A percentile compares a stretch with the other conserved stretches of the same genome.
Conservation (phyloP, 2,888 invertebrate genomes). For the Xestia rhomboidea region DNA sequence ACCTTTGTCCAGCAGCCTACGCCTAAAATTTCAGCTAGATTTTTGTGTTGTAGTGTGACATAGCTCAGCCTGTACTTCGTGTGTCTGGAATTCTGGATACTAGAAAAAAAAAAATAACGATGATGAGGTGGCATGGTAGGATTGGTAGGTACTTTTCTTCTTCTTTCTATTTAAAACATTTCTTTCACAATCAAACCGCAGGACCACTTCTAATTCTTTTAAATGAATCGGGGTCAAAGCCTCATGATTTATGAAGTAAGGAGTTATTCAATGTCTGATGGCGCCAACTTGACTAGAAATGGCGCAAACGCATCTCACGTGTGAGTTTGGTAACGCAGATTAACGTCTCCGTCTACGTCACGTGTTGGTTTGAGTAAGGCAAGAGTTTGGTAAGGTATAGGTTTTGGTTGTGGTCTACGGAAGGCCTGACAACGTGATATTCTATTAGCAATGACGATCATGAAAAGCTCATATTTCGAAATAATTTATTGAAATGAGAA, state of each 20-base stretch:
- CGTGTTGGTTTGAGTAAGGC: neutral
- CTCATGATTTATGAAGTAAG: slow-evolving; percentile 11
- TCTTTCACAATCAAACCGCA: neutral
- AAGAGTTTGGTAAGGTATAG: slow-evolving; percentile 1
- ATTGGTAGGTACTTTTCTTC: neutral
- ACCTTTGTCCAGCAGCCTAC: no score
- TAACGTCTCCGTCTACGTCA: slow-evolving; percentile 11
- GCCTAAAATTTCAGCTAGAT: no score
- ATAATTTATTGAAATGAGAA: neutral
- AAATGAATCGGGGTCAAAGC: slow-evolving; percentile 1
- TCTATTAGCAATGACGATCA: neutral
- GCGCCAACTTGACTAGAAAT: slow-evolving; percentile 10
- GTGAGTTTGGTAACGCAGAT: slow-evolving; percentile 41
- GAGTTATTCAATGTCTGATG: slow-evolving; percentile 12
- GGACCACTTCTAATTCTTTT: neutral
- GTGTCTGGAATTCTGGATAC: no score
- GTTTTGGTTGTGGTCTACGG: neutral
- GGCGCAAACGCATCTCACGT: slow-evolving; percentile 41
- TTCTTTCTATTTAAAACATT: neutral
- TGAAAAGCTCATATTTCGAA: neutral
- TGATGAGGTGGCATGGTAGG: neutral
- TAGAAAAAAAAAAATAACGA: no score
- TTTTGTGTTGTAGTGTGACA: no score
- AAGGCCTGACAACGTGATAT: neutral
- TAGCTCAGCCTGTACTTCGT: no score